These are phyloP conservation scores for Drosophila pectinifera DNA, from an alignment of 1,140 invertebrate species.

Conservation along the genomic window DNA sequence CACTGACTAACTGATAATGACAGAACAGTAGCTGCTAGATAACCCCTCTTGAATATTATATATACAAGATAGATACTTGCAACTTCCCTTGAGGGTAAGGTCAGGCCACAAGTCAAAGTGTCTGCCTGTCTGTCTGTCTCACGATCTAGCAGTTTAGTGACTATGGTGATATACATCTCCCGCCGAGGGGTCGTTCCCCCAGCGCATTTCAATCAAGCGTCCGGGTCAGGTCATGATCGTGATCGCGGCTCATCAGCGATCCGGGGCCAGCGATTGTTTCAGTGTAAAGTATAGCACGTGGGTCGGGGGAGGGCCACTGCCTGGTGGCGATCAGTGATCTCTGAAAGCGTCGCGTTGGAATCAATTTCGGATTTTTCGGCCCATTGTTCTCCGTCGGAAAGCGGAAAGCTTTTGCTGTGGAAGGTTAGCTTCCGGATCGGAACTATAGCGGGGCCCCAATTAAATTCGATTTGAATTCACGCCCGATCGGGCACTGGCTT, in stretches of 20 bases:
- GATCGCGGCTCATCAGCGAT: conserved; percentile 26
- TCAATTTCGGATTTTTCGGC: conserved; percentile 12
- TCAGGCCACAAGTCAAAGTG: conserved; percentile 11
- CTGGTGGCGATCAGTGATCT: conserved; percentile 4
- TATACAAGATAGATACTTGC: neutral
- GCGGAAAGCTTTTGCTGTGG: conserved; percentile 15
- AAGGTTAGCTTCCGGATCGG: conserved; percentile 32
- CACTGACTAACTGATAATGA: neutral
- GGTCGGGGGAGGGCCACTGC: conserved; percentile 1
- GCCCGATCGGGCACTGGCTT: conserved; percentile 47
- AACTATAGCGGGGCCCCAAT: conserved; percentile 46
- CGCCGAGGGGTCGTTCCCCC: neutral
- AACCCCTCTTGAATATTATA: neutral
- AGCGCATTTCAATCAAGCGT: conserved; percentile 53
- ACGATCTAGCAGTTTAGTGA: conserved; percentile 28
- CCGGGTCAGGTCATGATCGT: conserved; percentile 50
- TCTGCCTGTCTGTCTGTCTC: no score
- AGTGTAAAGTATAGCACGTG: conserved; percentile 39
- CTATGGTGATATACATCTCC: conserved; percentile 30
- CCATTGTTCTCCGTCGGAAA: conserved; percentile 19
- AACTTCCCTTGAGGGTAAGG: neutral
- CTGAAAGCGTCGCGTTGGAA: conserved; percentile 4
- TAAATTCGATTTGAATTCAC: conserved; percentile 66
- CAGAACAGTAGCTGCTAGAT: neutral
- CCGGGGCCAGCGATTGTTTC: conserved; percentile 8